Evolutionary conservation across 2,888 invertebrate species (phyloP).

Genomic region (Abscondita cerata): DNA sequence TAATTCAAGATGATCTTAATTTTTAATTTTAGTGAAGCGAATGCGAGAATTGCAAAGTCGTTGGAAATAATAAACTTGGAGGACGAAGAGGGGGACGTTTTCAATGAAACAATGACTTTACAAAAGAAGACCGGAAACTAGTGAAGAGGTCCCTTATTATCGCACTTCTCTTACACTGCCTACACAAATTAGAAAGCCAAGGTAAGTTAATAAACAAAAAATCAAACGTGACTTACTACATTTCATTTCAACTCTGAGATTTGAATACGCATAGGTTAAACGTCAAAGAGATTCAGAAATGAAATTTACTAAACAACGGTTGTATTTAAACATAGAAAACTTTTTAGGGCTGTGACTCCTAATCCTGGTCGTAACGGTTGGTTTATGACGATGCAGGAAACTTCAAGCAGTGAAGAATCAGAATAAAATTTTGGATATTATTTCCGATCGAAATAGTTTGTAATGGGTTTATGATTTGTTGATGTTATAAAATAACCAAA

Average conservation of each 20-base stretch:
- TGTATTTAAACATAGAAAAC: neutral
- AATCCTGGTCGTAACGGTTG: constrained; percentile 60
- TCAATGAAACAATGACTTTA: constrained; percentile 73
- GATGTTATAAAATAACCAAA: neutral
- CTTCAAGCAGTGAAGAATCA: constrained; percentile 56
- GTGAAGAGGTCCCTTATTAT: constrained; percentile 63
- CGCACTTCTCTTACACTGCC: constrained; percentile 71
- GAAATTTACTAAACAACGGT: no score
- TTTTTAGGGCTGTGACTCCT: constrained; percentile 41
- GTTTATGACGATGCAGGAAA: constrained; percentile 64
- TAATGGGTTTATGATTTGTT: neutral
- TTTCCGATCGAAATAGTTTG: neutral
- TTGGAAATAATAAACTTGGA: constrained; percentile 65
- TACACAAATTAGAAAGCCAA: constrained; percentile 65
- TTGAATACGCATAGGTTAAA: no score
- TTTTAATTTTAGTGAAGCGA: constrained; percentile 69
- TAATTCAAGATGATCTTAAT: no score
- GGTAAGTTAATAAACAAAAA: no score
- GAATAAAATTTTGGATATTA: constrained; percentile 33
- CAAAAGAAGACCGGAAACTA: constrained; percentile 65
- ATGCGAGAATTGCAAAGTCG: constrained; percentile 85
- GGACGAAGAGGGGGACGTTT: constrained; percentile 64
- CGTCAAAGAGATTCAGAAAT: no score
- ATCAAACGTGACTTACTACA: no score
- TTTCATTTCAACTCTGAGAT: no score